Conservation (phyloP, 1,140 invertebrate species). For the Dolichoris vasculosae region DNA sequence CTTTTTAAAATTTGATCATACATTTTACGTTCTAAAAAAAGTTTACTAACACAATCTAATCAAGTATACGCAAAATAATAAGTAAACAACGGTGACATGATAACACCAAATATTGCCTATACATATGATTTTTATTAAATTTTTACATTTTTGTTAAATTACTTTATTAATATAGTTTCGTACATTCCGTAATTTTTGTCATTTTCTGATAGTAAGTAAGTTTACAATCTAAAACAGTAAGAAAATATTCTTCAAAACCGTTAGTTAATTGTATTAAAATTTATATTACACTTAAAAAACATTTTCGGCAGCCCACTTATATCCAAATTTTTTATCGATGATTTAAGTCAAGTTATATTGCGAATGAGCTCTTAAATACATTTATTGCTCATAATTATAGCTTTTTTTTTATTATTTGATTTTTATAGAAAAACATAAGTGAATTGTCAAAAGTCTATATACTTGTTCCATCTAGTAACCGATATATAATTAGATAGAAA, state of each 20-base stretch:
- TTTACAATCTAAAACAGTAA: slow-evolving; percentile 45
- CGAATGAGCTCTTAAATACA: slow-evolving; percentile 33
- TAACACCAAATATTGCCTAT: too few relatives aligned
- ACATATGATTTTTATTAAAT: neutral
- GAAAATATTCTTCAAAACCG: slow-evolving; percentile 48
- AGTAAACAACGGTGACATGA: too few relatives aligned
- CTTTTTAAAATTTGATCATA: too few relatives aligned
- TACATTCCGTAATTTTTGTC: slow-evolving; percentile 11
- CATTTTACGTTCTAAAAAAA: too few relatives aligned
- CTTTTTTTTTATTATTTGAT: slow-evolving; percentile 36
- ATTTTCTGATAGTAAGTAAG: slow-evolving; percentile 31
- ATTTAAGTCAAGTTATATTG: slow-evolving; percentile 26
- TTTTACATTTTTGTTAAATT: slow-evolving; percentile 44
- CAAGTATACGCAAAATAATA: too few relatives aligned
- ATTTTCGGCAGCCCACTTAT: neutral
- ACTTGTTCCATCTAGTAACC: neutral
- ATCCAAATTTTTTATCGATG: neutral
- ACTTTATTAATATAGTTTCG: slow-evolving; percentile 8
- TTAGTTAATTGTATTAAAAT: slow-evolving; percentile 19
- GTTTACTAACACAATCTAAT: too few relatives aligned
- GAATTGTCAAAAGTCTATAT: slow-evolving; percentile 42
- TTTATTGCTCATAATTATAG: slow-evolving; percentile 47
- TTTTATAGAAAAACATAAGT: slow-evolving; percentile 16
- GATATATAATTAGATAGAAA: neutral
- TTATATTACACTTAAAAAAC: slow-evolving; percentile 6